Conservation (phyloP, 1,140 invertebrate genomes). For the Procambarus clarkii region DNA sequence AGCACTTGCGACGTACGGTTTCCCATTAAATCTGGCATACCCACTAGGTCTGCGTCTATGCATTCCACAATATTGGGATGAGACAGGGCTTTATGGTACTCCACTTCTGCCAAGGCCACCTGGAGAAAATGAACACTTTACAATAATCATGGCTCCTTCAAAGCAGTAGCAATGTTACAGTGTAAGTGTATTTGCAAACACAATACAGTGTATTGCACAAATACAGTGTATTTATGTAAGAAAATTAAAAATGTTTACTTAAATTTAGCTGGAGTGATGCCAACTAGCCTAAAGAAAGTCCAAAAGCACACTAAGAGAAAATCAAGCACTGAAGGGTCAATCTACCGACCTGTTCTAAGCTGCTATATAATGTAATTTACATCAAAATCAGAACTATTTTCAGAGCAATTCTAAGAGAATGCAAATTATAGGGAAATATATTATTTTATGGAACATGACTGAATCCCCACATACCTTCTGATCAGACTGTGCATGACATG, state of each 20-base stretch:
- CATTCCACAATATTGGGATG: slow-evolving; percentile 88
- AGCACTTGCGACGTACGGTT: slow-evolving; percentile 85
- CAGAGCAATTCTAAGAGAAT: neutral
- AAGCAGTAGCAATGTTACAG: neutral
- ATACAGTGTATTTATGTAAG: too few relatives aligned
- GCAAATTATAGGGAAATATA: neutral
- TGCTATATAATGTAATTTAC: neutral
- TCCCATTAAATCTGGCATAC: slow-evolving; percentile 81
- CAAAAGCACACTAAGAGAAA: too few relatives aligned
- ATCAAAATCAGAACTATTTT: neutral
- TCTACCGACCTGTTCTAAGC: neutral
- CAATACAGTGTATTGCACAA: too few relatives aligned
- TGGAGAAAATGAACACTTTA: neutral
- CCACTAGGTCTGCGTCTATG: slow-evolving; percentile 83
- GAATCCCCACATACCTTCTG: slow-evolving; percentile 77
- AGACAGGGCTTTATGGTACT: slow-evolving; percentile 83
- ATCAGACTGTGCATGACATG: slow-evolving; percentile 87
- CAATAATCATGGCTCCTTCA: neutral
- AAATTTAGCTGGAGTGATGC: too few relatives aligned
- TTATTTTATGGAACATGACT: neutral
- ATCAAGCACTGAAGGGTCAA: too few relatives aligned
- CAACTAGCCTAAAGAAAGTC: too few relatives aligned
- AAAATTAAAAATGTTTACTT: too few relatives aligned
- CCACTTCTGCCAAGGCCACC: slow-evolving; percentile 85
- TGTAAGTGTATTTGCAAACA: too few relatives aligned